Evolutionary conservation across 2,888 invertebrate genomes (phyloP), one percentile per base, ranked within the genome.

Genomic region (Odontocerum albicorne): DNA sequence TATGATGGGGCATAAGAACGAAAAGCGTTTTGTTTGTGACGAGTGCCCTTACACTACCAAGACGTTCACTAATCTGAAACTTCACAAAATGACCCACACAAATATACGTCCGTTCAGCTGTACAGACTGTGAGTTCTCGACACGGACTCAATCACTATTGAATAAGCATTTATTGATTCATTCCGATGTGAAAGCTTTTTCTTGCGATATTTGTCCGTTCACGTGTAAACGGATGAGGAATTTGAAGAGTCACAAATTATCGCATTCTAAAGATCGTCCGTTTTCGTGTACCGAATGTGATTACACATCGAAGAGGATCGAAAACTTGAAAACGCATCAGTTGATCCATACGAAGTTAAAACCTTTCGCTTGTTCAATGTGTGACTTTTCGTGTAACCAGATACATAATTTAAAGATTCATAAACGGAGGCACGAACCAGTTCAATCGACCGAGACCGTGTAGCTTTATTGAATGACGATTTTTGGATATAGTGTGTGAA

Each of bases 111-210:
- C 42, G 15, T 42, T 42, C 15, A 15, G 12, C 22, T 42, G 42
- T 15, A 22, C 27, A 1, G 27, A 16, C 13, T 42, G 42, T 17
- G 7, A 12, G 7, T 42, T 27, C n/a, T 16, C 27, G 8, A 27
- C 22, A 13, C 21, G 27, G 13, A 21, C 27, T 13, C 12, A 13
- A 4, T 42, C 42, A 4, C 21, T 42, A 15, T 15, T 42, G 27
- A 42, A 42, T 21, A 42, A 42, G n/a, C 42, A 42, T 22, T 27
- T 42, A 27, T n/a, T 42, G 7, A 27, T 27, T 6, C 42, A 42
- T 16, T 42, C 42, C 0, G 42, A 8, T 2, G 42, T 7, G 2
- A 42, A 42, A 15, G 22, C 42, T 10, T 42, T 42, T 3, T 22
- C 22, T 1, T 42, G 42, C 27, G 13, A 42, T 6, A 15, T 3